phyloP scores from a whole-genome alignment of 2,113 vertebrate genomes.

The Onychostruthus taczanowskii region DNA sequence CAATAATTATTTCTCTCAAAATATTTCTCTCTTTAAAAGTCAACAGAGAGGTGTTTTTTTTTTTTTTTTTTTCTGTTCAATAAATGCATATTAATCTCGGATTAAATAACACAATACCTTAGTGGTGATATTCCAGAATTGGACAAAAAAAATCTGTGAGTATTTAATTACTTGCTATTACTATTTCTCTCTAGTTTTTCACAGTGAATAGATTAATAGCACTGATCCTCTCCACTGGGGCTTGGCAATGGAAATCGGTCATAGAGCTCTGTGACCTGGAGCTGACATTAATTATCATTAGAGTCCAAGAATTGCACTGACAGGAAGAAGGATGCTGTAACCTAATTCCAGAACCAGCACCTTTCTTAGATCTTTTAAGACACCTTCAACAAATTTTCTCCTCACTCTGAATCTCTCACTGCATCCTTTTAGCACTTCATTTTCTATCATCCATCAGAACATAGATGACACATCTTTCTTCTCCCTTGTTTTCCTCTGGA shows the following conservation, averaged over 20 bases:
- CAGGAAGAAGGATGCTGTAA: background rate
- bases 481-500: background rate
- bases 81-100: background rate
- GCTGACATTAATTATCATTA: background rate
- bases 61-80: background rate
- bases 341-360: background rate
- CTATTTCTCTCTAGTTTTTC: background rate
- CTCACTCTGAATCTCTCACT: background rate
- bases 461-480: background rate
- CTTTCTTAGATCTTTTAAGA: background rate
- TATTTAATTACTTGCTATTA: background rate
- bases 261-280: background rate
- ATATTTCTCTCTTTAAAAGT: background rate
- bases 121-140: background rate
- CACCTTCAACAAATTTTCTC: background rate
- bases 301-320: background rate
- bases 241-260: background rate
- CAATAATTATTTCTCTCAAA: background rate
- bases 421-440: slow-evolving; percentile 13
- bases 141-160: background rate
- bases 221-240: background rate
- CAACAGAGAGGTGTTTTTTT: background rate
- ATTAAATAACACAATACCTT: background rate
- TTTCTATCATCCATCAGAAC: background rate
- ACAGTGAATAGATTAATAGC: background rate